Conservation (phyloP, 2,113 vertebrate species). For the Myocastor coypus region DNA sequence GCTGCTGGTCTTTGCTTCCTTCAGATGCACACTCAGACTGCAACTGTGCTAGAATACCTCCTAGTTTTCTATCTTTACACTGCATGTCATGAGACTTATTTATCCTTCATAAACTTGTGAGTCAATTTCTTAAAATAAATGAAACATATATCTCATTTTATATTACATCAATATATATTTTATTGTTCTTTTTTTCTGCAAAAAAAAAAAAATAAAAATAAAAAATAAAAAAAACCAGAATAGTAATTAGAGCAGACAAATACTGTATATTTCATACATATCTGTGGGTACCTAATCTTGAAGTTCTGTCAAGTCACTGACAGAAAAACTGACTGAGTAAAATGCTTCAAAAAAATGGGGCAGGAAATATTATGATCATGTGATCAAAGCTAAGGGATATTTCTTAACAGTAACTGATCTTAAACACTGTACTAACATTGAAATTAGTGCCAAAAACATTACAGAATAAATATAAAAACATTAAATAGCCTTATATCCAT, state of each 20-base stretch:
- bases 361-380: background rate
- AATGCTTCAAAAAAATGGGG: background rate
- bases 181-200: background rate
- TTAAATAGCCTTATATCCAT: background rate
- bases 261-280: background rate
- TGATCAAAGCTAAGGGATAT: background rate
- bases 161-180: background rate
- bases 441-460: constrained; percentile 14
- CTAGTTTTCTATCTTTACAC: too few relatives aligned
- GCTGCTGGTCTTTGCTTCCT: background rate
- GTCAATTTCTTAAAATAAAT: background rate
- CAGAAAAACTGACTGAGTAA: background rate
- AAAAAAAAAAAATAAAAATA: background rate
- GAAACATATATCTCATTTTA: background rate
- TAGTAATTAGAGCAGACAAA: background rate
- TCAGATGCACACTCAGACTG: background rate
- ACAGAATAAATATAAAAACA: background rate
- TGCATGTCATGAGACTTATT: background rate
- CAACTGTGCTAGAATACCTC: background rate
- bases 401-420: background rate
- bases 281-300: background rate
- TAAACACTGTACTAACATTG: constrained; percentile 10
- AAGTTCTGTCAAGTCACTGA: background rate
- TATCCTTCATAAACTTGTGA: background rate
- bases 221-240: background rate